Conservation (phyloP, 2,113 vertebrate species). For the Cephalopterus ornatus region DNA sequence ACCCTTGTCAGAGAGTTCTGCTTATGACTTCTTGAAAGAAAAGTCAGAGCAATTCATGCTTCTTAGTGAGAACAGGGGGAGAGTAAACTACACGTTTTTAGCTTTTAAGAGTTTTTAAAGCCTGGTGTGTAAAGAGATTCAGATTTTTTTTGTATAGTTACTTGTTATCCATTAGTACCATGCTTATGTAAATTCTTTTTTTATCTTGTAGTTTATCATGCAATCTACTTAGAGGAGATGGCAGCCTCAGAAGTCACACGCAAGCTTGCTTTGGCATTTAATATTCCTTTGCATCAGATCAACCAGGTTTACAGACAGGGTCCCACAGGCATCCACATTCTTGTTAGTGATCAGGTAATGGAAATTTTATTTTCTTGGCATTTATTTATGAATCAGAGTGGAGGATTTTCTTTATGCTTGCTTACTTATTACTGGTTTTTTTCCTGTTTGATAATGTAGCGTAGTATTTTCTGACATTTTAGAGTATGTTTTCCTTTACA, state of each 20-base stretch:
- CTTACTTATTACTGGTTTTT: not conserved
- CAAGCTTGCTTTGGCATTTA: constrained; percentile 89
- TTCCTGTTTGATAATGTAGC: not conserved
- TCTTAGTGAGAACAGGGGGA: not conserved
- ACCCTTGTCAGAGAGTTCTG: not conserved
- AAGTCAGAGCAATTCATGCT: not conserved
- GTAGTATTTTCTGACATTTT: not conserved
- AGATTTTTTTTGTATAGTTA: not conserved
- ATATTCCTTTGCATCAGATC: constrained; percentile 87
- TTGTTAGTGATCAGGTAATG: constrained; percentile 91
- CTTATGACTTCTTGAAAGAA: not conserved
- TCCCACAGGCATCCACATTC: constrained; percentile 91
- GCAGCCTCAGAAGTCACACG: constrained; percentile 88
- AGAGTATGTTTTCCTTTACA: not conserved
- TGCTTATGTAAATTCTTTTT: not conserved
- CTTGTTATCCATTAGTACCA: not conserved
- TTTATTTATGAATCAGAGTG: not conserved
- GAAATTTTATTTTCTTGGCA: not conserved
- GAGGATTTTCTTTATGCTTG: not conserved
- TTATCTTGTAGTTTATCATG: constrained; percentile 85
- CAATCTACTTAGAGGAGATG: constrained; percentile 94
- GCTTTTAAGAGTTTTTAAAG: not conserved
- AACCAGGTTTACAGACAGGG: constrained; percentile 95
- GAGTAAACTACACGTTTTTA: not conserved
- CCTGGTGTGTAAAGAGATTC: not conserved